Base-by-base conservation (phyloP, 1,140 invertebrate species). In the Macrobrachium rosenbergii region DNA sequence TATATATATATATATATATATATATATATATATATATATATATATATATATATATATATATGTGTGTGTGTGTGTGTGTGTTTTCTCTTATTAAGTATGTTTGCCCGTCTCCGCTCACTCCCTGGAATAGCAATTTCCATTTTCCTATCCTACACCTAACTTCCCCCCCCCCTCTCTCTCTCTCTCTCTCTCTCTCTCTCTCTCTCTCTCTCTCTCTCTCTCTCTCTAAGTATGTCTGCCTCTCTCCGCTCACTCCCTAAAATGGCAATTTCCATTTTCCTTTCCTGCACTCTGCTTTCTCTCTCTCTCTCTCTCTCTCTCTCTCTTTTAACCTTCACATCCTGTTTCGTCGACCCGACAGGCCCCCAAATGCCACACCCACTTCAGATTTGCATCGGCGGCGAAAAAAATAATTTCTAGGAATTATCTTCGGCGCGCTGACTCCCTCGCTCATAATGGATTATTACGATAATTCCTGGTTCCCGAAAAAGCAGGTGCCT, bases 271-370 rank as follows among this genome's bases (percentile, higher is more conserved):
- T 58, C 45, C 21, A 23, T 58, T n/a, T 52, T 52, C 21, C 8
- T 0, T 19, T 21, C 16, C 14, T 45, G 2, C 16, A 1, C 63
- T 64, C 5, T 6, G 6, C 12, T 5, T 64, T n/a, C 37, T 59
- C 76, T 78, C 76, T 59, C 76, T 59, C 76, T 52, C 45, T 78
- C 19, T 59, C 76, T 59, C 76, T 58, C 76, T 45, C 76, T n/a
- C 76, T 12, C 78, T 62, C 78, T 58, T 28, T 63, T 45, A 12
- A 8, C 45, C 21, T 43, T 19, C 11, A 37, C 58, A 10, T 19
- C 19, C 58, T 19, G 17, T 14, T 52, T 10, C 76, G 17, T 7
- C 16, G 17, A 37, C 43, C 76, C 45, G 76, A 28, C 72, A 37
- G 17, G 3, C 23, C 23, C 28, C 72, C 19, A n/a, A 16, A 16